Evolutionary conservation across 2,797 vertebrate genomes (phyloP).

Genomic region (Poeciliopsis turneri): DNA sequence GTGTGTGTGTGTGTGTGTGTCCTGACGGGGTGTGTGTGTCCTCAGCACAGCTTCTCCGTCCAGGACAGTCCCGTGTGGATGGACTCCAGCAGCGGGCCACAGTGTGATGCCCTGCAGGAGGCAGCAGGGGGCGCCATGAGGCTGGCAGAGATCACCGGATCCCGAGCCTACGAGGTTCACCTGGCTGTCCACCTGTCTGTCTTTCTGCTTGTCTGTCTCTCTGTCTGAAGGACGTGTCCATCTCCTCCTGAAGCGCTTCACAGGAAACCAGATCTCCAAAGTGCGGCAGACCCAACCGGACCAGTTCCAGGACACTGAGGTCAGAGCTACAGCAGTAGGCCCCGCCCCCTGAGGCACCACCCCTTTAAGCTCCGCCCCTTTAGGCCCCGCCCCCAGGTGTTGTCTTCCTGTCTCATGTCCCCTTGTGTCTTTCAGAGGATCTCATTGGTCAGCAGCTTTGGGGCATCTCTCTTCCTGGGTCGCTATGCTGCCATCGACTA

Average conservation of each 20-base stretch:
- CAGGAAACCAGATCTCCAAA: constrained; percentile 95
- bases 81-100: constrained; percentile 87
- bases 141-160: constrained; percentile 89
- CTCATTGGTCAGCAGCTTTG: constrained; percentile 95
- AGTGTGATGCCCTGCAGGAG: constrained; percentile 85
- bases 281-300: constrained; percentile 80
- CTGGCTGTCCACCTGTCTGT: not conserved
- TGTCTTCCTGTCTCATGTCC: constrained; percentile 1
- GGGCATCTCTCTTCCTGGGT: constrained; percentile 91
- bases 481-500: constrained; percentile 88
- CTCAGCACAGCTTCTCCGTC: constrained; percentile 42
- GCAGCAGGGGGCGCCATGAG: constrained; percentile 83
- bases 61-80: constrained; percentile 24
- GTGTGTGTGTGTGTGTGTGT: no score
- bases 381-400: not conserved
- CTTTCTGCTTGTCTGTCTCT: not conserved
- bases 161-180: constrained; percentile 91
- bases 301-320: constrained; percentile 86
- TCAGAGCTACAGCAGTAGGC: constrained; percentile 49
- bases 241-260: constrained; percentile 86
- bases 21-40: not conserved
- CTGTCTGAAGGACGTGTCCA: constrained; percentile 14
- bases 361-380: not conserved
- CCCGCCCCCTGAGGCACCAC: not conserved
- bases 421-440: constrained; percentile 85